Evolutionary conservation across 2,797 vertebrate genomes (phyloP), one percentile per base, ranked within the genome.

Genomic region (Sarcoramphus papa): DNA sequence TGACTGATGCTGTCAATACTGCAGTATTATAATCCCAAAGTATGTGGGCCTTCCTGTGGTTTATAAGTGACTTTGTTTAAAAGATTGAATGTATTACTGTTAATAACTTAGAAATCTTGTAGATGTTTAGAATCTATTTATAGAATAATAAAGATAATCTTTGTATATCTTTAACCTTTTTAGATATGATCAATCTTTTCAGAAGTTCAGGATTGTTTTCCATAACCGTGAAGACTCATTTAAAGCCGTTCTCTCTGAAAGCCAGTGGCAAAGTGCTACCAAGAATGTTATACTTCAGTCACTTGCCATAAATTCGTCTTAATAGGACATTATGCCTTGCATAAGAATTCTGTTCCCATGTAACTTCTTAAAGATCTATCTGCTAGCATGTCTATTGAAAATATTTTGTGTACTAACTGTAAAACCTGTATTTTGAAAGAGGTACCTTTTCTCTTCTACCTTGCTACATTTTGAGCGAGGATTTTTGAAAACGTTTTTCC

Each of bases 211-310:
- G n/a, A 7, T 37, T 28, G 9, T 43, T 59, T 87, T 90, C 24
- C 0, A 0, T 64, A 33, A 18, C 28, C 1, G 0, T 16, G 22
- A 63, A 43, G 59, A 43, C 17, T 59, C 12, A 24, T 47, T 84
- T 43, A 51, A 70, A 67, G n/a, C 11, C 0, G 0, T 43, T 70
- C 10, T 23, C 82, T 74, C 8, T 41, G 77, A 35, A 63, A n/a
- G 28, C 10, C 14, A 14, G 9, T 31, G 59, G 30, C 33, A 1
- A 41, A 35, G 31, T 21, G 40, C 35, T 77, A 15, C 8, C 7
- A 22, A 16, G 31, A 24, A 18, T 11, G 9, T 69, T 56, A 2
- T 1, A 33, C 11, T 40, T 76, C 0, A 2, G 11, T 41, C 28
- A 27, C 31, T 47, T 65, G 25, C 30, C 85, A 0, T 25, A 5